Evolutionary conservation across 2,113 vertebrate genomes (phyloP), one percentile per base, ranked within the genome.

Genomic region (Leucoraja erinaceus): DNA sequence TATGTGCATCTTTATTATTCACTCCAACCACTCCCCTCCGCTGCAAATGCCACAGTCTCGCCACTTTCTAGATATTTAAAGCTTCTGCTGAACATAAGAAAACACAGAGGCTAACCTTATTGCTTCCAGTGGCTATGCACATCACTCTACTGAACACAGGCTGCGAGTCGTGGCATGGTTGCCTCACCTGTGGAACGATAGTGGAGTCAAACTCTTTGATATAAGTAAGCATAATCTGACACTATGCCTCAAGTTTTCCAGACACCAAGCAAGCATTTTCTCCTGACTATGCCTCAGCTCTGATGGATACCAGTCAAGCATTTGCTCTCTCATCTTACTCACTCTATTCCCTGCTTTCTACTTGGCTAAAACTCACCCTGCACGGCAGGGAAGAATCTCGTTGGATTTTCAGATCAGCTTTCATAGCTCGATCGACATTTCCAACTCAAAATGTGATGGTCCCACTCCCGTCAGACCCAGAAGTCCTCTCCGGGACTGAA

Each of bases 391-490:
- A 20, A 70, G 1, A 70, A 25, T 47, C 38, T 86, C n/a, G 22
- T 54, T 91, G 4, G 68, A 74, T 91, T 28, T 91, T 1, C 33
- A 54, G 14, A 28, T 91, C 10, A 20, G 18, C 68, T 91, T 47
- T 91, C 54, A 10, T 18, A 54, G 20, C 33, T 54, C 72, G 68
- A 38, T 38, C 9, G 33, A 72, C 0, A 54, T 7, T 54, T 74
- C 25, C 70, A 25, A 70, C 22, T n/a, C 90, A 54, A 47, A 54
- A 25, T 68, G 66, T 7, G 31, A 70, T 68, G 28, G 47, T 54
- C 4, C 31, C 70, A n/a, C n/a, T n/a, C n/a, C n/a, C n/a, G n/a
- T 93, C 28, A 93, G 61, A 88, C 63, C 75, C 90, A 78, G 79
- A 93, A 66, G 5, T 81, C 33, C 56, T 63, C 90, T 72, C 28